Evolutionary conservation across 2,888 invertebrate species (phyloP), one percentile per base, ranked within the genome.

Genomic region (Autographa pulchrina): DNA sequence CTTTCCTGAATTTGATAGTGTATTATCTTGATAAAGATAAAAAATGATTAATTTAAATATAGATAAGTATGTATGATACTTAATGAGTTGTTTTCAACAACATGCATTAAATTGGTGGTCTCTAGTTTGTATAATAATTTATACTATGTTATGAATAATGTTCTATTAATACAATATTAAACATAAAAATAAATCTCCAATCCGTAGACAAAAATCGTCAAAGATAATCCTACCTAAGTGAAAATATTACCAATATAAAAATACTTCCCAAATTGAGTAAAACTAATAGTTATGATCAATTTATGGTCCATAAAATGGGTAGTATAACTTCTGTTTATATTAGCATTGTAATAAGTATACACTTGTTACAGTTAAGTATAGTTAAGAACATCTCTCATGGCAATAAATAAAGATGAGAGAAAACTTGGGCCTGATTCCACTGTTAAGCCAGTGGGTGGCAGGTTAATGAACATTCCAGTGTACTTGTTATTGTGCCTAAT

Each of bases 11-110:
- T 48, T 48, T 48, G 48, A 48, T 48, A 48, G 16, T n/a, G 43
- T 43, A 43, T 38, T 38, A 38, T 48, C 48, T 48, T n/a, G 48
- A 48, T 48, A n/a, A n/a, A 48, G 48, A 48, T 48, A n/a, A 48
- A 48, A n/a, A 48, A n/a, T 48, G 48, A 48, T 48, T 48, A 48
- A 48, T 48, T 48, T 48, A 48, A 48, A 48, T 48, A 48, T 7
- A n/a, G 48, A 48, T 48, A 48, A 48, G 4, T 43, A 7, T n/a
- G 7, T 14, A 43, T 35, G 35, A 38, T 38, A 38, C 35, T 25
- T 41, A 41, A 48, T n/a, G n/a, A n/a, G 48, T 48, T 48, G 48
- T 48, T 48, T n/a, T 48, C 1, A 16, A 43, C 3, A 43, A 41
- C 7, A 41, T 9, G 11, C 41, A 16, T 43, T 43, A 43, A 16